Conservation (phyloP, 2,888 invertebrate species). For the Mayetiola destructor region DNA sequence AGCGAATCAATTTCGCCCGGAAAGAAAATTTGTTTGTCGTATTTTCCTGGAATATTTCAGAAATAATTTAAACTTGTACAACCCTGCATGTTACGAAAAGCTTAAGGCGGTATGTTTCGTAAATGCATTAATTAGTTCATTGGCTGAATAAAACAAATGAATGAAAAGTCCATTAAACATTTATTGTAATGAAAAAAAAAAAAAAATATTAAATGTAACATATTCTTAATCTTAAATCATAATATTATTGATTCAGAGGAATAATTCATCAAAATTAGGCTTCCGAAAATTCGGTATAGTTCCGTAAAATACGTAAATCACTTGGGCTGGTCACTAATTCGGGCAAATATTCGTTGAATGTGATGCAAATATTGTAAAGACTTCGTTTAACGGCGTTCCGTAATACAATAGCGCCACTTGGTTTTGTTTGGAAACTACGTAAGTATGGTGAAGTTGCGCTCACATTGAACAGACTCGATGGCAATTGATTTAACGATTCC, state of each 20-base stretch:
- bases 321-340: background rate
- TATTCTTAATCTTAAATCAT: background rate
- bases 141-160: too few species aligned
- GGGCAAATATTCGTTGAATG: constrained; percentile 46
- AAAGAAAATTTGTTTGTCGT: too few species aligned
- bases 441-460: background rate
- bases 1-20: too few species aligned
- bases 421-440: constrained; percentile 23
- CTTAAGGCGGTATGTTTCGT: too few species aligned
- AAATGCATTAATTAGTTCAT: too few species aligned
- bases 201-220: too few species aligned
- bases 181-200: too few species aligned
- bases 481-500: constrained; percentile 52
- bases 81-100: too few species aligned
- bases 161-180: too few species aligned
- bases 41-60: too few species aligned
- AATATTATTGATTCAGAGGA: background rate
- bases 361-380: constrained; percentile 40
- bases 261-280: background rate
- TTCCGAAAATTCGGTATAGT: background rate
- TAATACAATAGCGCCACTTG: constrained; percentile 46
- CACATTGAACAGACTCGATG: constrained; percentile 22
- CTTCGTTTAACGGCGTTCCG: constrained; percentile 54
- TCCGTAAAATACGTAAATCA: background rate
- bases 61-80: too few species aligned